Percentiles rank a stretch among this genome's conserved stretches.
phyloP scores from a whole-genome alignment of 2,797 vertebrate species.

The Moxostoma hubbsi region DNA sequence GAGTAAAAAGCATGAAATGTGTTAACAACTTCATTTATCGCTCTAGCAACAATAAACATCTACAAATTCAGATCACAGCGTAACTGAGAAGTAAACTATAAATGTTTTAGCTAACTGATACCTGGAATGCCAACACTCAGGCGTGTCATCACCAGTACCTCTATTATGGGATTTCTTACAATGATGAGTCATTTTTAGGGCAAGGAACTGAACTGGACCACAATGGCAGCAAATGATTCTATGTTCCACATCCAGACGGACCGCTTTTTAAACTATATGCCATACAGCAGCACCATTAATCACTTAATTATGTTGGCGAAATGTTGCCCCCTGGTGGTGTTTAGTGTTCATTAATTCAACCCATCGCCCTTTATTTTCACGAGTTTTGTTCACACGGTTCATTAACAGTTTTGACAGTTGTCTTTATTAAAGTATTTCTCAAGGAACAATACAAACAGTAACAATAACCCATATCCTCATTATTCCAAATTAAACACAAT shows the following conservation, averaged over 20 bases:
- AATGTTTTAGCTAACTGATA: conserved; percentile 7
- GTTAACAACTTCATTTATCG: background rate
- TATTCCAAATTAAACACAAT: no score
- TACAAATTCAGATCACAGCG: background rate
- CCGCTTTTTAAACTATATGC: background rate
- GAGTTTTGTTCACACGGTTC: no score
- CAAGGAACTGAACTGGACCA: conserved; percentile 8
- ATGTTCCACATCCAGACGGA: background rate
- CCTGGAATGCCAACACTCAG: conserved; percentile 1
- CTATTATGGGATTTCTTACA: background rate
- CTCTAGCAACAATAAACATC: background rate
- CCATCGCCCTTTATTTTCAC: background rate
- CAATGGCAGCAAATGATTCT: conserved; percentile 7
- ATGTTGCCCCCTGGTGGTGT: background rate
- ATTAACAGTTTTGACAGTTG: no score
- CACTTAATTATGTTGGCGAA: no score
- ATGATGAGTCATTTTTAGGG: background rate
- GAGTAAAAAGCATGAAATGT: background rate
- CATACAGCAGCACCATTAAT: background rate
- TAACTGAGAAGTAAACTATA: background rate
- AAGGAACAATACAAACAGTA: no score
- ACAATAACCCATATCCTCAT: no score
- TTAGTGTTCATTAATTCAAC: background rate
- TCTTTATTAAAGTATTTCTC: no score
- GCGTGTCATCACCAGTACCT: background rate